Percentiles rank a stretch among this genome's conserved stretches.
Evolutionary conservation across 2,888 invertebrate species (phyloP).

Genomic region (Cheilosia variabilis): DNA sequence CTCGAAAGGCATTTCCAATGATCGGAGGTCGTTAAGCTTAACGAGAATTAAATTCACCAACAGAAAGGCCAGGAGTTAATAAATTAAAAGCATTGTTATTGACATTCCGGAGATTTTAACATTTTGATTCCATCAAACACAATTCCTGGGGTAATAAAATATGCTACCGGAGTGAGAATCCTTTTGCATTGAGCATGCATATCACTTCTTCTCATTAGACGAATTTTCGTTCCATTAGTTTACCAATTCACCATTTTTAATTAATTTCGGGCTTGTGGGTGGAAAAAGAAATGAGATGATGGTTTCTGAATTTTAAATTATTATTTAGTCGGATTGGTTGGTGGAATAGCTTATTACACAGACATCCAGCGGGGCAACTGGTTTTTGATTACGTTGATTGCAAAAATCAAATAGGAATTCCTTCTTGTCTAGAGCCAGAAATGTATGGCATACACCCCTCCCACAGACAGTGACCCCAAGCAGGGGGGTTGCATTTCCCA

Average conservation of each 20-base stretch:
- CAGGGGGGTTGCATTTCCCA: no score
- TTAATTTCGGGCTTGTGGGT: neutral
- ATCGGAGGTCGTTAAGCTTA: neutral
- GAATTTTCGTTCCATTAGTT: neutral
- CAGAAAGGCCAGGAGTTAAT: neutral
- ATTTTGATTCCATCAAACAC: neutral
- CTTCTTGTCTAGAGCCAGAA: no score
- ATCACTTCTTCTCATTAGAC: neutral
- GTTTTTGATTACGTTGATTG: neutral
- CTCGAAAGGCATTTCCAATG: neutral
- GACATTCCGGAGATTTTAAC: neutral
- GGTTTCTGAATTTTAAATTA: constrained; percentile 18
- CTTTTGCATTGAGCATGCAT: constrained; percentile 10
- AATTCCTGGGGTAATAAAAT: neutral
- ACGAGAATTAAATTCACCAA: neutral
- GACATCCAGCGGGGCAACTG: neutral
- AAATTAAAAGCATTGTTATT: constrained; percentile 14
- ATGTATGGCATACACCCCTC: no score
- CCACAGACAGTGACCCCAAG: no score
- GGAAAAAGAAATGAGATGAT: neutral
- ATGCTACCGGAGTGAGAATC: neutral
- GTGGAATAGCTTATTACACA: constrained; percentile 15
- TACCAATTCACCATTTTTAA: constrained; percentile 14
- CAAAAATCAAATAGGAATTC: neutral
- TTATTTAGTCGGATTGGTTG: constrained; percentile 1